Conservation (phyloP, 2,797 vertebrate species). For the Delichon dasypus region DNA sequence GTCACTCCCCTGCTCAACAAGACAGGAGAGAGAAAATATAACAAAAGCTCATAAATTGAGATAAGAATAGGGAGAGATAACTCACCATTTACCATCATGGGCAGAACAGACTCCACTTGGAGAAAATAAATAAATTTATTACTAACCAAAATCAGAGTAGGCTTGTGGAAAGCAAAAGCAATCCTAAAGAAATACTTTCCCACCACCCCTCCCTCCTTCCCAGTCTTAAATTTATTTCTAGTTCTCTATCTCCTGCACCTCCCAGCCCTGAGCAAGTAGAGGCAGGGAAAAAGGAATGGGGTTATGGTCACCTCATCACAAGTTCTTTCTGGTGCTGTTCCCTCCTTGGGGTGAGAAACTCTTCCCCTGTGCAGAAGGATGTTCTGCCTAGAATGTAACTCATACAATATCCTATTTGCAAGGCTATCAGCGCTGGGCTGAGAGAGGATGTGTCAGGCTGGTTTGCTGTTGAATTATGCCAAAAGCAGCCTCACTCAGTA, state of each 20-base stretch:
- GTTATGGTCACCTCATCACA: background rate
- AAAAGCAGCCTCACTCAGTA: background rate
- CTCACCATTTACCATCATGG: background rate
- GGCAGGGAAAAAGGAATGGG: background rate
- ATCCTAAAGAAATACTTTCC: background rate
- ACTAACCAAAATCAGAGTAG: background rate
- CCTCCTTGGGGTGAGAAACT: background rate
- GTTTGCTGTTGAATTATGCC: background rate
- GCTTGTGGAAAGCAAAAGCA: background rate
- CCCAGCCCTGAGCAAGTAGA: background rate
- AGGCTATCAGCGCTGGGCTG: background rate
- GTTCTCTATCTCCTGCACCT: background rate
- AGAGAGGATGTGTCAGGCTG: background rate
- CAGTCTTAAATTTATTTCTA: background rate
- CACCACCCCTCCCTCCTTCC: background rate
- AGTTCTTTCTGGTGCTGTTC: background rate
- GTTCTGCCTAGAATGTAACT: background rate
- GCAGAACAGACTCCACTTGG: background rate
- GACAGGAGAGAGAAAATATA: background rate
- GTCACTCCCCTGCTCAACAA: background rate
- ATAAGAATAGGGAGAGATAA: background rate
- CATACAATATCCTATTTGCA: background rate
- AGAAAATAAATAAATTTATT: background rate
- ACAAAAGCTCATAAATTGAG: background rate
- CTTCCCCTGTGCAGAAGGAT: background rate